Evolutionary conservation across 1,140 invertebrate species (phyloP).

Genomic region (Aradophagus sp.): DNA sequence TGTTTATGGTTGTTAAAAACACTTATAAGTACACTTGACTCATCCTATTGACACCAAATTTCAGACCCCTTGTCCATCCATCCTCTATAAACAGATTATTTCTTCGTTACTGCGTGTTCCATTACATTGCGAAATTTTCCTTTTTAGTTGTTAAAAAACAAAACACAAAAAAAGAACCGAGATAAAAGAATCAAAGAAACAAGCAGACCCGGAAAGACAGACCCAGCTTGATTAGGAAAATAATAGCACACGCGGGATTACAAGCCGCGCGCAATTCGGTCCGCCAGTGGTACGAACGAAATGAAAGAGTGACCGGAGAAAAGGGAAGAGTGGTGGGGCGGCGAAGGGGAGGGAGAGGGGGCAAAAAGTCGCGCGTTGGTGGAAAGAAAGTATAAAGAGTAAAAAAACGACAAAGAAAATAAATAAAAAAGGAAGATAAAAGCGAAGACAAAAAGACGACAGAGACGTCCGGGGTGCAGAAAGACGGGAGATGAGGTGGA

Average conservation of each 20-base stretch:
- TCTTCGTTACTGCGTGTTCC: neutral
- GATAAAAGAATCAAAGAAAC: too few species aligned
- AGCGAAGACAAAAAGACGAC: conserved; percentile 18
- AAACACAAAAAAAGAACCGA: too few species aligned
- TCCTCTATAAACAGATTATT: neutral
- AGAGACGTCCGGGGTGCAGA: conserved; percentile 4
- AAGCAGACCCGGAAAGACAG: conserved; percentile 12
- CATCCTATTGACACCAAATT: neutral
- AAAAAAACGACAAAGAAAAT: too few species aligned
- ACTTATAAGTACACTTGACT: too few species aligned
- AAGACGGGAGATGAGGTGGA: conserved; percentile 36
- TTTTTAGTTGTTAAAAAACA: conserved; percentile 3
- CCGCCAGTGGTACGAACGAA: conserved; percentile 19
- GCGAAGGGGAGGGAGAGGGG: conserved; percentile 14
- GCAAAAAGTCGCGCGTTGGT: neutral
- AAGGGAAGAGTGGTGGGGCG: neutral
- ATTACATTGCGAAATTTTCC: conserved; percentile 5
- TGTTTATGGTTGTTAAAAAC: too few species aligned
- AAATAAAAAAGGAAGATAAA: too few species aligned
- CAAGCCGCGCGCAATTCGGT: conserved; percentile 31
- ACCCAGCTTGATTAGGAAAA: conserved; percentile 36
- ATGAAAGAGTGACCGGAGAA: conserved; percentile 27
- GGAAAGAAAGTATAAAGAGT: neutral
- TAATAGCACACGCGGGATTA: conserved; percentile 27
- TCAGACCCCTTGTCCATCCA: conserved; percentile 1